Base-by-base conservation (phyloP, 2,888 invertebrate genomes). In the Carpatolechia fugitivella region DNA sequence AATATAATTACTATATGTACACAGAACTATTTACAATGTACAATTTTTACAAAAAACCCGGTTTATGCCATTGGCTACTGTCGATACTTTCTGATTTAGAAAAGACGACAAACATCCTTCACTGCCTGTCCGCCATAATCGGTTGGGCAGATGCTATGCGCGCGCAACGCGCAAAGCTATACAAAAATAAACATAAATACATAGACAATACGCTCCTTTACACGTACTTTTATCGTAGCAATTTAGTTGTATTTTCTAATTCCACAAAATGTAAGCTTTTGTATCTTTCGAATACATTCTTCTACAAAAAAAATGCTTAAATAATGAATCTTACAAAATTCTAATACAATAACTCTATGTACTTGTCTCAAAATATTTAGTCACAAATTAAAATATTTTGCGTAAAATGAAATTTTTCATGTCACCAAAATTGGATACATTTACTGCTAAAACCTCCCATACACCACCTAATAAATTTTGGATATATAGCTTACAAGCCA, bases 1-100 rank as follows among this genome's bases (percentile, higher is more conserved):
- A 92, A 92, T 92, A 92, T 92, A 92, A 92, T 89, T 91, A 93
- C 93, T 93, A 93, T 92, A 93, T 93, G 91, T 93, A 93, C 93
- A 93, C 91, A 83, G 86, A 90, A 92, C 93, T 93, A 93, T 93
- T 92, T 93, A 93, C 93, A 93, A 93, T 92, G 91, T 92, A 92
- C 92, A 92, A 91, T 91, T 91, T 91, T 89, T 90, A 91, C 90
- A 91, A 86, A 89, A 91, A 90, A 86, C 85, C 82, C 86, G 86
- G 81, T 85, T 93, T 93, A 93, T 88, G 92, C 92, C 93, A 93
- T 93, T 91, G 91, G 93, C 91, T 91, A 89, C 82, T 81, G 87
- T 90, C 91, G 92, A 93, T 92, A 91, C 90, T 91, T 88, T 87
- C 83, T 83, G 92, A 91, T 91, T 87, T 82, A 85, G 77, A 89